These are phyloP conservation scores for Ormia ochracea DNA, from an alignment of 2,888 invertebrate genomes.

Conservation along the genomic window DNA sequence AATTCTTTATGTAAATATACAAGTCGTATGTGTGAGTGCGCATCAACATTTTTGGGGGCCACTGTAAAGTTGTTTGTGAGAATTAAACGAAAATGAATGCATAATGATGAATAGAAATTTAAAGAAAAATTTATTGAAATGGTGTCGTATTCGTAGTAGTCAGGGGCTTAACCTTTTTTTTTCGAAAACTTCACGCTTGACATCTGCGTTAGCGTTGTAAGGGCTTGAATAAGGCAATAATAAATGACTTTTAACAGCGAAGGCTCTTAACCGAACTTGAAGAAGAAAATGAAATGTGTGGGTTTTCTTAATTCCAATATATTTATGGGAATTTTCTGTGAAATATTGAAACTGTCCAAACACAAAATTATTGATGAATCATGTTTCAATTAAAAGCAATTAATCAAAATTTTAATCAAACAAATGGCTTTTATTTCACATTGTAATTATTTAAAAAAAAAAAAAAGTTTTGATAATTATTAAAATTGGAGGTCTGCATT, in stretches of 20 bases:
- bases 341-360: neutral
- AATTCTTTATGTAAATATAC: neutral
- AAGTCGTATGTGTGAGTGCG: neutral
- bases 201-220: neutral
- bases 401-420: neutral
- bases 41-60: slow-evolving; percentile 4
- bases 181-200: slow-evolving; percentile 8
- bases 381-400: neutral
- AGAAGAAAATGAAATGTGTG: neutral
- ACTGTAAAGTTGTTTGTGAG: slow-evolving; percentile 7
- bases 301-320: neutral
- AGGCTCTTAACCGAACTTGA: neutral
- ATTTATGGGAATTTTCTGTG: neutral
- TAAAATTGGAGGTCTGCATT: slow-evolving; percentile 25
- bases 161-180: slow-evolving; percentile 8
- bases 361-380: neutral
- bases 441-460: neutral
- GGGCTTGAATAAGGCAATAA: slow-evolving; percentile 9
- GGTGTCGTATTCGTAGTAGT: slow-evolving; percentile 59
- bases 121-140: slow-evolving; percentile 29
- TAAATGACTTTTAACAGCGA: neutral
- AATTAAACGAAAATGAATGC: neutral
- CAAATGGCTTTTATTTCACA: neutral
- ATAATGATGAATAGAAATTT: slow-evolving; percentile 15
- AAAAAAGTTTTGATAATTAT: slow-evolving; percentile 22